Conservation (phyloP, 2,113 vertebrate genomes). For the Chaetodon trifascialis region DNA sequence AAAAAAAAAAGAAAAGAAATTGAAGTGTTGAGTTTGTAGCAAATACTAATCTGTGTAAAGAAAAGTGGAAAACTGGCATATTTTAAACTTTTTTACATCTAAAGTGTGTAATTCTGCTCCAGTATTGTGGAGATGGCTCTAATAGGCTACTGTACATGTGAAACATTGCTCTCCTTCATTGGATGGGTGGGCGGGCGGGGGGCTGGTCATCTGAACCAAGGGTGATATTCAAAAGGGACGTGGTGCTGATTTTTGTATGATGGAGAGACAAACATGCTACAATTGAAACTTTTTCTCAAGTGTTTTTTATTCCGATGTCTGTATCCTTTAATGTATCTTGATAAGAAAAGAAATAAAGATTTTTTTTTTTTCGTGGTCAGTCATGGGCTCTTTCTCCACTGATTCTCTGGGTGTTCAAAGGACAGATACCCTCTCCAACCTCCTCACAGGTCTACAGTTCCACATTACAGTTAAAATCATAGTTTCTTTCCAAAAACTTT, state of each 20-base stretch:
- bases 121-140: conserved; percentile 65
- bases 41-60: conserved; percentile 76
- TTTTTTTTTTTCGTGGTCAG: conserved; percentile 83
- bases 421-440: neutral
- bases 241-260: conserved; percentile 78
- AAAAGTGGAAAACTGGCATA: conserved; percentile 63
- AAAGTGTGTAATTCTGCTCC: conserved; percentile 71
- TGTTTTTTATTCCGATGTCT: conserved; percentile 84
- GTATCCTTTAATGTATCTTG: conserved; percentile 87
- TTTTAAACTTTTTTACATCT: conserved; percentile 73
- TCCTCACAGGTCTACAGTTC: neutral
- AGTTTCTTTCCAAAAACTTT: neutral
- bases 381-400: conserved; percentile 17
- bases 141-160: conserved; percentile 71
- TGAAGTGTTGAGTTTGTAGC: conserved; percentile 75
- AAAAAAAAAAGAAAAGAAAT: conserved; percentile 62
- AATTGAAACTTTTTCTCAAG: conserved; percentile 79
- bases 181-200: conserved; percentile 53
- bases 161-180: conserved; percentile 64
- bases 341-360: conserved; percentile 85
- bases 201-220: conserved; percentile 41
- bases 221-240: conserved; percentile 58
- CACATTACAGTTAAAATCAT: neutral
- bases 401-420: neutral
- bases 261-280: conserved; percentile 76